Conservation (phyloP, 30 jellyfish, hydroid and myxozoan genomes). For the Hydractinia echinata region DNA sequence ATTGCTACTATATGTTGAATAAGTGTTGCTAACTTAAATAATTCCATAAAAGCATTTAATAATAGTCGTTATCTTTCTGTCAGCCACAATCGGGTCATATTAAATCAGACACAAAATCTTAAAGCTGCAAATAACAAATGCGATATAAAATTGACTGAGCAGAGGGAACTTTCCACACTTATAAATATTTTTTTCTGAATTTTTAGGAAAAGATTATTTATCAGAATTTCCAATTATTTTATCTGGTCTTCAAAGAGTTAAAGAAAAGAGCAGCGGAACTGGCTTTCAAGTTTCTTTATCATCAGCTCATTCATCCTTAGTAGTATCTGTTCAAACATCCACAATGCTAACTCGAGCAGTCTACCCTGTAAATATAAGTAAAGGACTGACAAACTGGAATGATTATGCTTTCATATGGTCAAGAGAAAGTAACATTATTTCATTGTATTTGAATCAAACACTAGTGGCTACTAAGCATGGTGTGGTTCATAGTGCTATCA, state of each 20-base stretch:
- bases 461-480: background rate
- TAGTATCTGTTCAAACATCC: background rate
- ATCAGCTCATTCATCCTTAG: background rate
- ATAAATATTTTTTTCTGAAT: background rate
- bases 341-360: background rate
- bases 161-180: background rate
- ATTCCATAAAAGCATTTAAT: background rate
- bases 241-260: background rate
- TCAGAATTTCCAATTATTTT: background rate
- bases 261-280: background rate
- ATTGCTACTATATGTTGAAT: background rate
- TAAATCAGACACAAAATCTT: too few species aligned
- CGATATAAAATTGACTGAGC: too few species aligned
- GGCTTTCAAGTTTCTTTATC: background rate
- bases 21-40: background rate
- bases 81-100: too few species aligned
- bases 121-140: too few species aligned
- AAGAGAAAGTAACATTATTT: background rate
- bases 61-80: background rate
- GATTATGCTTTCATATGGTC: background rate
- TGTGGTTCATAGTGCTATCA: background rate
- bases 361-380: background rate
- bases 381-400: background rate
- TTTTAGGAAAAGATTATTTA: background rate
- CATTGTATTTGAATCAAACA: background rate